phyloP scores from a whole-genome alignment of 2,797 vertebrate genomes.

The Microhierax caerulescens region DNA sequence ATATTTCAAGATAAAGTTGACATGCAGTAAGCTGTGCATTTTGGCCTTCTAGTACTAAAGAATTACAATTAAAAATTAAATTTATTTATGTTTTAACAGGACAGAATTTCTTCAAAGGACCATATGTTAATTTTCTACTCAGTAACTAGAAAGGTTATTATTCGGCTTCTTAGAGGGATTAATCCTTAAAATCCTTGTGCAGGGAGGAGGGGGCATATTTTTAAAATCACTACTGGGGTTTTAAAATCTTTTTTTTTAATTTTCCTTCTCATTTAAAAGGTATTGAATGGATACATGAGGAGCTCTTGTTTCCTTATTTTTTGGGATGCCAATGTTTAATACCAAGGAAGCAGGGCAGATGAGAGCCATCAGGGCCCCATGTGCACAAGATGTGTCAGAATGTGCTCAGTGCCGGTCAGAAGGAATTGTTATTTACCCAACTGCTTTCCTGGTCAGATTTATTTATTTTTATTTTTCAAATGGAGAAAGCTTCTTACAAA shows the following conservation, averaged over 20 bases:
- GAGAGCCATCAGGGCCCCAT: neutral
- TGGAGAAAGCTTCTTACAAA: neutral
- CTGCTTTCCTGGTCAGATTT: neutral
- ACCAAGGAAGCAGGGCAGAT: neutral
- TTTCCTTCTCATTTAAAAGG: neutral
- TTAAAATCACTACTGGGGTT: neutral
- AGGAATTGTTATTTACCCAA: neutral
- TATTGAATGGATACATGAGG: neutral
- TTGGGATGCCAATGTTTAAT: neutral
- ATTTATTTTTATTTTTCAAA: neutral
- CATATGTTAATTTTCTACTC: neutral
- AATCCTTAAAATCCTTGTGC: neutral
- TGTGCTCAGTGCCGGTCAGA: neutral
- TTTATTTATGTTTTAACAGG: neutral
- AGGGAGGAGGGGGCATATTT: neutral
- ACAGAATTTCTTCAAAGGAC: neutral
- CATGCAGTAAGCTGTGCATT: neutral
- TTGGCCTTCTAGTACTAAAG: neutral
- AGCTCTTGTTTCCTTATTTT: neutral
- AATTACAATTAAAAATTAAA: neutral
- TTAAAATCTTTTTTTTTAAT: neutral
- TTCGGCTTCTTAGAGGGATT: neutral
- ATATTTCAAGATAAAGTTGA: neutral
- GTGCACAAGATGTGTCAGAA: neutral
- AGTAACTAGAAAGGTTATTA: neutral